Evolutionary conservation across 2,113 vertebrate genomes (phyloP).

Genomic region (Lepus americanus): DNA sequence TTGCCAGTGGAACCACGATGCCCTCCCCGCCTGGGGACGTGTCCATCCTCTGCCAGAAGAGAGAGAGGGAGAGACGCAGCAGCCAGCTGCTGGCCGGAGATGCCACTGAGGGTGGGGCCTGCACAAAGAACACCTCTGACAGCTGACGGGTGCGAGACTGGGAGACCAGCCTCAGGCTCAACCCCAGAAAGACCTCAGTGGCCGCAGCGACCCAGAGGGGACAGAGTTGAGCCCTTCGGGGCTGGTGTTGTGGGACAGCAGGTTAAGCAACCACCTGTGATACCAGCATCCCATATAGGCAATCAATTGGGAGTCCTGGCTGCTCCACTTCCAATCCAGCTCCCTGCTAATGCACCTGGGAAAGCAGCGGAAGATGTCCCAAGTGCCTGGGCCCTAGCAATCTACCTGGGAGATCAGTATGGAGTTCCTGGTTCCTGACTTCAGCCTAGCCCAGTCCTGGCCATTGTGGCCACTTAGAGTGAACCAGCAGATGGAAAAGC

Average conservation of each 20-base stretch:
- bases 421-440: too few relatives aligned
- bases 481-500: too few relatives aligned
- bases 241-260: too few relatives aligned
- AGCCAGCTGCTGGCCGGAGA: constrained; percentile 32
- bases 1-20: neutral
- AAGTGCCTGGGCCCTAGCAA: too few relatives aligned
- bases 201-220: neutral
- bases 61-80: neutral
- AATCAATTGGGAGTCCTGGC: too few relatives aligned
- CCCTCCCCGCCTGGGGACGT: too few relatives aligned
- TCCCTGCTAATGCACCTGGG: neutral
- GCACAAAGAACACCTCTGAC: neutral
- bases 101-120: neutral
- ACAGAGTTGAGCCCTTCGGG: neutral
- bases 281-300: too few relatives aligned
- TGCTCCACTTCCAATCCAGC: too few relatives aligned
- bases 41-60: neutral
- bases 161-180: neutral
- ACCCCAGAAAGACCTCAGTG: neutral
- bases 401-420: too few relatives aligned
- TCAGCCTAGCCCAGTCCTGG: too few relatives aligned
- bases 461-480: too few relatives aligned
- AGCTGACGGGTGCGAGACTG: neutral
- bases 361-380: neutral
- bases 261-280: too few relatives aligned